A percentile compares a stretch with the other conserved stretches of the same genome.
phyloP scores from a whole-genome alignment of 2,113 vertebrate species.

The Cynocephalus volans region DNA sequence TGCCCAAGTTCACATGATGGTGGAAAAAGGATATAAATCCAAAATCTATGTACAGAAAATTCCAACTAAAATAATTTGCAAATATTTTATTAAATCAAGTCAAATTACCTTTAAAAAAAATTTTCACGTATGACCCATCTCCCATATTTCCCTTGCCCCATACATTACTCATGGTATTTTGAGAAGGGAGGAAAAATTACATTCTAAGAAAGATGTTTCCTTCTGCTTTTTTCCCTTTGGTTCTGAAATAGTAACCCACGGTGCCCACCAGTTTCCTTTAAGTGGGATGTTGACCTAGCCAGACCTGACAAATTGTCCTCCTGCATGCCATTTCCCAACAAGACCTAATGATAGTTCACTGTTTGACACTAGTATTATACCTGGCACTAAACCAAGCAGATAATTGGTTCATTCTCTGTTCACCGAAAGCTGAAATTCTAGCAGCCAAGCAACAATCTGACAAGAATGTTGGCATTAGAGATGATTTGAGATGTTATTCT shows the following conservation, averaged over 20 bases:
- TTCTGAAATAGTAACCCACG: conserved; percentile 48
- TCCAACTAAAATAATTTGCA: conserved; percentile 1
- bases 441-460: neutral
- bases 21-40: neutral
- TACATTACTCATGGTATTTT: conserved; percentile 49
- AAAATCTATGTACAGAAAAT: conserved; percentile 51
- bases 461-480: neutral
- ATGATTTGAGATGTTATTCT: neutral
- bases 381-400: neutral
- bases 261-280: neutral
- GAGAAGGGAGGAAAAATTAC: conserved; percentile 27
- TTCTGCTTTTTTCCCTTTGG: conserved; percentile 1
- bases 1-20: neutral
- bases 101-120: neutral
- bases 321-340: neutral
- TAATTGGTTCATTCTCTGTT: neutral
- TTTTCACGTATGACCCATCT: neutral
- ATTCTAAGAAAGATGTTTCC: conserved; percentile 59
- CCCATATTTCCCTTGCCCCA: neutral
- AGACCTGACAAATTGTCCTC: neutral
- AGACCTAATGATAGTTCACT: neutral
- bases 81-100: neutral
- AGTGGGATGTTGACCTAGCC: neutral
- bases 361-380: neutral
- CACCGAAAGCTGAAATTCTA: conserved; percentile 32